Conservation (phyloP, 1,140 invertebrate genomes). For the Bombus picipes region DNA sequence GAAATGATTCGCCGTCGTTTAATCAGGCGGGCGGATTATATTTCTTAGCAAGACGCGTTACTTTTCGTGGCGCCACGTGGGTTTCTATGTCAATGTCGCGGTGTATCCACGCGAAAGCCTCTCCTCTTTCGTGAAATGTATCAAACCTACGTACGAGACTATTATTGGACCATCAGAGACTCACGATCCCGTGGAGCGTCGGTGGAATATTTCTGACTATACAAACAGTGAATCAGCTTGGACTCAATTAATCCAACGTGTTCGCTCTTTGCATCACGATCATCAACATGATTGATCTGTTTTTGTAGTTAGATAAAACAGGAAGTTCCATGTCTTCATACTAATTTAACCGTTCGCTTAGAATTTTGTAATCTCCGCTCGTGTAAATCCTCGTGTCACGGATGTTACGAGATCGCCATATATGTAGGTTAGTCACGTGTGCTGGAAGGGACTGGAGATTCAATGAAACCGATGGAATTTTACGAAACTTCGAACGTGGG, state of each 20-base stretch:
- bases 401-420: background rate
- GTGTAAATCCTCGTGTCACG: background rate
- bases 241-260: background rate
- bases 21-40: conserved; percentile 19
- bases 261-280: too few relatives aligned
- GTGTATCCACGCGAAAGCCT: background rate
- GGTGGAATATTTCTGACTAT: background rate
- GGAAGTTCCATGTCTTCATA: background rate
- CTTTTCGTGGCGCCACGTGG: conserved; percentile 4
- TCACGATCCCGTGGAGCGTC: background rate
- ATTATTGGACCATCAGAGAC: conserved; percentile 9
- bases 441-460: background rate
- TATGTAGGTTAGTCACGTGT: background rate
- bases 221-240: background rate
- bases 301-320: background rate
- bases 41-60: conserved; percentile 19
- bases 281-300: background rate
- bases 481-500: background rate
- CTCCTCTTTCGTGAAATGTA: conserved; percentile 15
- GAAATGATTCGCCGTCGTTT: conserved; percentile 53
- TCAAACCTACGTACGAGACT: background rate
- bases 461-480: background rate
- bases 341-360: background rate
- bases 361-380: background rate
- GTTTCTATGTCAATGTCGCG: conserved; percentile 57